Evolutionary conservation across 1,140 invertebrate species (phyloP).

Genomic region (Pseudomyrmex cubaensis): DNA sequence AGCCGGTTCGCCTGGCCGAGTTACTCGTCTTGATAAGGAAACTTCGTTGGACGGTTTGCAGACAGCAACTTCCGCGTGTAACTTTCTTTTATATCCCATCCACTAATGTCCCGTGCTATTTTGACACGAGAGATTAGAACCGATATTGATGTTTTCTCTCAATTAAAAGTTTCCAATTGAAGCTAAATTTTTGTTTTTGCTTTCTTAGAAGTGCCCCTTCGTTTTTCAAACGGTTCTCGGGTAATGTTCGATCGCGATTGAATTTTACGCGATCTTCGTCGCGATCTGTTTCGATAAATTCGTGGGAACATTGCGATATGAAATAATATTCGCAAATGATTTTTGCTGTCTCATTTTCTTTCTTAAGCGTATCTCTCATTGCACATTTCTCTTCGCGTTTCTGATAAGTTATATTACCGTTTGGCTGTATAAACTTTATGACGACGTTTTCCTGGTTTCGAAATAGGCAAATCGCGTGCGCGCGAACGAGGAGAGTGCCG

Average conservation of each 20-base stretch:
- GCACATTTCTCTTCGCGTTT: not conserved
- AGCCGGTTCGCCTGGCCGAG: constrained; percentile 70
- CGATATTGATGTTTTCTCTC: not conserved
- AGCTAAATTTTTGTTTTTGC: no score
- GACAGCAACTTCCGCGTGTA: constrained; percentile 56
- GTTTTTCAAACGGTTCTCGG: not conserved
- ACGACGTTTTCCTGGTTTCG: constrained; percentile 32
- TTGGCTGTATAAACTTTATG: constrained; percentile 53
- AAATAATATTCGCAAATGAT: not conserved
- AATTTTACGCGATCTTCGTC: no score
- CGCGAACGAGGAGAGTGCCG: not conserved
- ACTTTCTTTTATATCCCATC: constrained; percentile 25
- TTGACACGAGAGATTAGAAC: constrained; percentile 1
- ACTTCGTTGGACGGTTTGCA: constrained; percentile 30
- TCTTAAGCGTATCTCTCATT: not conserved
- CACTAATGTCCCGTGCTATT: not conserved
- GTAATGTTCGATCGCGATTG: not conserved
- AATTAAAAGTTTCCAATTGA: not conserved
- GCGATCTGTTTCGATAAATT: not conserved
- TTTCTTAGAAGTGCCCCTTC: not conserved
- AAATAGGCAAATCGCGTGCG: constrained; percentile 38
- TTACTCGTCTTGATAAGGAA: constrained; percentile 69
- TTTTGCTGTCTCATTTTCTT: not conserved
- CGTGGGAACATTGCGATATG: not conserved
- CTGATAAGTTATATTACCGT: constrained; percentile 32